Evolutionary conservation across 2,888 invertebrate species (phyloP), one percentile per base, ranked within the genome.

Genomic region (Eupithecia vulgata): DNA sequence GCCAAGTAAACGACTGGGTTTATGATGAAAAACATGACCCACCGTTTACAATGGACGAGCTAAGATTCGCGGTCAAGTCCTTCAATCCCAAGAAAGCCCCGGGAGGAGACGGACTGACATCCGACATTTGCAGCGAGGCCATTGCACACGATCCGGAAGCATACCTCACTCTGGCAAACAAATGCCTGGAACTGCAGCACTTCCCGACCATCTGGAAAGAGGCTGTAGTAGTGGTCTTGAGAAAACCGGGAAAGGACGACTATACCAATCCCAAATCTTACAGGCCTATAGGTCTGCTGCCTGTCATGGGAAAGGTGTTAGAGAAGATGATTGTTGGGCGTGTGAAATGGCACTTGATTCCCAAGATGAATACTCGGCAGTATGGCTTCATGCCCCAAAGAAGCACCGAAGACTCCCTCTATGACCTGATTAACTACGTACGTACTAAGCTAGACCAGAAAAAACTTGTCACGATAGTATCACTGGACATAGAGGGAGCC

Each of bases 41-140:
- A 4, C 30, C 4, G 30, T 30, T 30, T 30, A 30, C 30, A 30
- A 1, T 30, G 1, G 30, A 30, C 2, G 30, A 30, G 30, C 30
- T 30, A 30, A n/a, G n/a, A n/a, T 30, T 4, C 30, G 30, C n/a
- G n/a, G n/a, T n/a, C n/a, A n/a, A 30, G 30, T 30, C 30, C 73
- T 0, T 79, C n/a, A 78, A 76, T 30, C 77, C 77, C 5, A 80
- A 78, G 37, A 81, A 78, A 62, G 79, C 78, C 72, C 81, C 81
- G 6, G 73, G 73, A 1, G 13, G n/a, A 0, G 73, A 73, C 6
- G 73, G 73, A 12, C 15, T 73, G 1, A 73, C 73, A 0, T 59
- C 73, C 0, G 73, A 73, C 13, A 73, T 73, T 5, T 73, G 73
- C 75, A 74, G 74, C 70, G 76, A 76, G 64, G 78, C 78, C 52